Conservation (phyloP, 2,888 invertebrate genomes). For the Eupithecia exiguata region DNA sequence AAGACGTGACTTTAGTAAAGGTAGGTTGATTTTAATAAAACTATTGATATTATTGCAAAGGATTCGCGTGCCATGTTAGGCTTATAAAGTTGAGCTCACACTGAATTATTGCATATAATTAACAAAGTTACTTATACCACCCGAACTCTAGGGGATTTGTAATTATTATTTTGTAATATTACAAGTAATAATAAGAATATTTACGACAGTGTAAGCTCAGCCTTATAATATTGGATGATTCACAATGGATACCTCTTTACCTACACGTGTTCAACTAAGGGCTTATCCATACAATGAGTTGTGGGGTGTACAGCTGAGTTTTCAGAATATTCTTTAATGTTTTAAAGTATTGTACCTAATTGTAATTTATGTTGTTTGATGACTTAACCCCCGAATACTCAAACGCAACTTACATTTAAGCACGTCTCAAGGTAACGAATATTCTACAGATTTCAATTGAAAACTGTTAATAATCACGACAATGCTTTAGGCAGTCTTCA, state of each 20-base stretch:
- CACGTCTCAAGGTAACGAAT: too few relatives aligned
- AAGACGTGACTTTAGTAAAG: constrained; percentile 45
- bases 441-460: too few relatives aligned
- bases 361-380: background rate
- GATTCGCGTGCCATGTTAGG: constrained; percentile 30
- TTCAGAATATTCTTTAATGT: constrained; percentile 55
- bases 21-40: constrained; percentile 11
- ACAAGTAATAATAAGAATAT: background rate
- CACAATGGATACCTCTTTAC: constrained; percentile 25
- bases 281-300: constrained; percentile 38
- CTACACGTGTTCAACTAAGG: constrained; percentile 37
- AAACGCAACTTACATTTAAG: too few relatives aligned
- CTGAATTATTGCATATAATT: background rate
- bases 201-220: constrained; percentile 24
- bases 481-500: too few relatives aligned
- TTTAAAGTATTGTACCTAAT: background rate
- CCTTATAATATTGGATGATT: constrained; percentile 41
- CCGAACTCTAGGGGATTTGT: background rate
- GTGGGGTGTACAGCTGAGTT: constrained; percentile 46
- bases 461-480: too few relatives aligned
- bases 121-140: background rate
- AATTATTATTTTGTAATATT: background rate
- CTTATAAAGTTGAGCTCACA: constrained; percentile 32
- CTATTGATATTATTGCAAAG: background rate
- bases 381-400: background rate